Percentiles rank a stretch among this genome's conserved stretches.
Conservation (phyloP, 2,797 vertebrate genomes). For the Sebastes glaucus region DNA sequence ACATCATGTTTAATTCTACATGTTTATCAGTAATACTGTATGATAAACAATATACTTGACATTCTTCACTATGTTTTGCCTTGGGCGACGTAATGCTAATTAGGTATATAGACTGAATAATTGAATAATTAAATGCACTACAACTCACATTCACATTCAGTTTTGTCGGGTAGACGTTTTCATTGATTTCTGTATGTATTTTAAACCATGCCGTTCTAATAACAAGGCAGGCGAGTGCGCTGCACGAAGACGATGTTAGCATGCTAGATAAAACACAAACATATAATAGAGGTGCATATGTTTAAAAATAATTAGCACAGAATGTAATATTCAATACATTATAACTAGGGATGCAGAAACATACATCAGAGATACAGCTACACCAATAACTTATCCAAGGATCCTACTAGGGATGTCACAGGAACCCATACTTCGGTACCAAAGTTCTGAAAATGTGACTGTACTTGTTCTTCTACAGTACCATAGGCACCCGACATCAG, state of each 20-base stretch:
- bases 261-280: background rate
- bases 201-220: background rate
- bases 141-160: conserved; percentile 19
- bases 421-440: too few species aligned
- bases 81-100: conserved; percentile 38
- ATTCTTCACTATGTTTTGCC: conserved; percentile 25
- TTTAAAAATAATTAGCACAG: background rate
- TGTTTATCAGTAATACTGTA: background rate
- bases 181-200: conserved; percentile 29
- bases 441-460: too few species aligned
- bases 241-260: background rate
- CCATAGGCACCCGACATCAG: too few species aligned
- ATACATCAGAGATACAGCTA: background rate
- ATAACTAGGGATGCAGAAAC: background rate
- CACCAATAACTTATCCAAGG: background rate
- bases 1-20: conserved; percentile 25
- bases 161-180: background rate
- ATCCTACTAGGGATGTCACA: background rate
- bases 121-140: conserved; percentile 41
- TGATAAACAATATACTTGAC: conserved; percentile 5
- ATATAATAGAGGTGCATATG: background rate
- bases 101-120: conserved; percentile 33
- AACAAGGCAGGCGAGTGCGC: background rate
- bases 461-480: too few species aligned
- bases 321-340: background rate